Percentiles rank a stretch among this genome's conserved stretches.
Conservation (phyloP, 2,797 vertebrate species). For the Urophycis tenuis region DNA sequence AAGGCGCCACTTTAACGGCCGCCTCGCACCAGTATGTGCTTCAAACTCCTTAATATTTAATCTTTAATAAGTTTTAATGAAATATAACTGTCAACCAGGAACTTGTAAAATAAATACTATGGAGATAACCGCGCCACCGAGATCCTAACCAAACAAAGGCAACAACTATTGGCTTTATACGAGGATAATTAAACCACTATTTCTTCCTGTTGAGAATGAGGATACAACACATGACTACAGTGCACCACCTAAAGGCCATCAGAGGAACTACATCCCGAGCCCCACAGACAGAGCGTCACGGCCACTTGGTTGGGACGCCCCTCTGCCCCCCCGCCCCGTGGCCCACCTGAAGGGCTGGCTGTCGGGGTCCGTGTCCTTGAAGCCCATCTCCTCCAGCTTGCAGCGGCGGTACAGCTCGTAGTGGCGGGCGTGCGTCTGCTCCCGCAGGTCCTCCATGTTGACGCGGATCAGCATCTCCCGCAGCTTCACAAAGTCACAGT, state of each 20-base stretch:
- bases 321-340: background rate
- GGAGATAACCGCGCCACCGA: background rate
- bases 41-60: no score
- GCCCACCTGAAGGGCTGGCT: conserved; percentile 92
- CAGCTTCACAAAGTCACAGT: conserved; percentile 97
- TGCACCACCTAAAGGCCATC: background rate
- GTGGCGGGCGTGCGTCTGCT: conserved; percentile 95
- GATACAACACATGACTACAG: background rate
- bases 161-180: background rate
- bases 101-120: background rate
- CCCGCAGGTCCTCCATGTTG: conserved; percentile 97
- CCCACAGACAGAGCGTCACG: background rate
- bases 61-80: background rate
- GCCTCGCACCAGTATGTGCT: no score
- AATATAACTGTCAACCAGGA: background rate
- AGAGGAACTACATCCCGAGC: background rate
- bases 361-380: conserved; percentile 95
- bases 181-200: background rate
- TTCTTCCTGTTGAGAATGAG: background rate
- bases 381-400: conserved; percentile 98
- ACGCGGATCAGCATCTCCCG: conserved; percentile 95
- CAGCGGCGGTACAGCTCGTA: conserved; percentile 96
- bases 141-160: background rate
- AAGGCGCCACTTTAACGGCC: no score
- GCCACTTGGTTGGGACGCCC: background rate